Percentiles rank a stretch among this genome's conserved stretches.
phyloP scores from a whole-genome alignment of 2,797 vertebrate species.

The Dicrostonyx torquatus region DNA sequence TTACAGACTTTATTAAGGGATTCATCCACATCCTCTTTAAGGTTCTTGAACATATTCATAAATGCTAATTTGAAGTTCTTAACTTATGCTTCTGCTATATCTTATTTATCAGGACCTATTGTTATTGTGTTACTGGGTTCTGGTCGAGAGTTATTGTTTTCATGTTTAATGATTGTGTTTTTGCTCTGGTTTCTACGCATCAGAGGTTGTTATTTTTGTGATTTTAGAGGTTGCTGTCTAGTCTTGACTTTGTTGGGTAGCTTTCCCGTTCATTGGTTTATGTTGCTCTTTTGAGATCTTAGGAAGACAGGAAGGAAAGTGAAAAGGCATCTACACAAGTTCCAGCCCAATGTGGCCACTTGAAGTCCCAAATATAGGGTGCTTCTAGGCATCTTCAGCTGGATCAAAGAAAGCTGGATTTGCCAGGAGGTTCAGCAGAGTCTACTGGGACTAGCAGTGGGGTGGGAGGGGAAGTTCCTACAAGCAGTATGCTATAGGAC shows the following conservation, averaged over 20 bases:
- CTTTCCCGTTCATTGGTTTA: not conserved
- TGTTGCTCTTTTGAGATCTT: not conserved
- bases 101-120: not conserved
- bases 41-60: not conserved
- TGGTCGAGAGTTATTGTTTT: not conserved
- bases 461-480: not conserved
- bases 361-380: not conserved
- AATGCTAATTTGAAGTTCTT: not conserved
- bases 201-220: not conserved
- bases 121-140: not conserved
- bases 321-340: not conserved
- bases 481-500: not conserved
- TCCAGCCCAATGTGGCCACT: not conserved
- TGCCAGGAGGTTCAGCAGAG: not conserved
- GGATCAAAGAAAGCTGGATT: not conserved
- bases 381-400: not conserved
- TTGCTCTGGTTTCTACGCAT: not conserved
- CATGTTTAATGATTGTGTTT: not conserved
- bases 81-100: not conserved
- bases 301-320: not conserved
- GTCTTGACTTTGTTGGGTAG: not conserved
- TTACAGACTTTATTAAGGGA: not conserved
- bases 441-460: not conserved
- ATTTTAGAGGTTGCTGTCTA: not conserved
- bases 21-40: not conserved